Conservation (phyloP, 2,888 invertebrate species). For the Tineola bisselliella region DNA sequence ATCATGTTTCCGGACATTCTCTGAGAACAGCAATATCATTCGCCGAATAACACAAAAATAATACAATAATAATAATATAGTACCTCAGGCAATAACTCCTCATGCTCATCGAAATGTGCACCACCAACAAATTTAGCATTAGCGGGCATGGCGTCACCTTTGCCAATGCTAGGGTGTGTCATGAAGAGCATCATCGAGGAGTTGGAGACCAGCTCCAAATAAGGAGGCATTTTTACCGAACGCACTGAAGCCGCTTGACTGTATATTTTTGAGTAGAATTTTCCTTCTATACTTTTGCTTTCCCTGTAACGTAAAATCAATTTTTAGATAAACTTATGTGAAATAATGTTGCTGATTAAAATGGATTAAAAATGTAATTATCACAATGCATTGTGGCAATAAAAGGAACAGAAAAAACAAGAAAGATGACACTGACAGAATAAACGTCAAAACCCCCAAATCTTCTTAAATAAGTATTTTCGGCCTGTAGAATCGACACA, state of each 20-base stretch:
- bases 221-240: not conserved
- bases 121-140: conserved; percentile 3
- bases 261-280: not conserved
- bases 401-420: too few species aligned
- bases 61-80: too few species aligned
- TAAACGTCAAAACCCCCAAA: too few species aligned
- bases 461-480: too few species aligned
- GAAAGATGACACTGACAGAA: too few species aligned
- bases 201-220: not conserved
- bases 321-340: too few species aligned
- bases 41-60: not conserved
- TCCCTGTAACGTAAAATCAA: not conserved
- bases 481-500: too few species aligned
- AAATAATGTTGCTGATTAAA: too few species aligned
- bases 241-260: not conserved
- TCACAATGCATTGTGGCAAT: too few species aligned
- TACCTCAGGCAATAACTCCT: not conserved
- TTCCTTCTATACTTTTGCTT: not conserved
- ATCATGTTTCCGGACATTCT: too few species aligned
- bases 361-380: too few species aligned
- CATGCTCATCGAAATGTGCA: not conserved
- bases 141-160: not conserved
- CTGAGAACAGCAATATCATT: too few species aligned
- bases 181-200: not conserved
- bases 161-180: not conserved